phyloP scores from a whole-genome alignment of 2,888 invertebrate species.

The Synanthedon andrenaeformis region DNA sequence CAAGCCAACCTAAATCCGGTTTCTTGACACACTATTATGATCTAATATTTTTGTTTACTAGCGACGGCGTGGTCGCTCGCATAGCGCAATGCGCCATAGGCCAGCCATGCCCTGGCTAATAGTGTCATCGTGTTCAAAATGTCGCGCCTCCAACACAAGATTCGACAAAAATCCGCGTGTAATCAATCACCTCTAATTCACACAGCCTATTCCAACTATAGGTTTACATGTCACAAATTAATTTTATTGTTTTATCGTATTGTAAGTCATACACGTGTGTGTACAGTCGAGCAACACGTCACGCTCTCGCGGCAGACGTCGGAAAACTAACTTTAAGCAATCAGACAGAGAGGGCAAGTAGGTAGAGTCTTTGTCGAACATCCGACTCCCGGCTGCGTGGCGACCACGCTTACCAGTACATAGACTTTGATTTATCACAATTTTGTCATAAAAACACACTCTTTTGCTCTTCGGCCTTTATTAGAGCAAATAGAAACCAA shows the following conservation, averaged over 20 bases:
- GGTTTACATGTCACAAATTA: constrained; percentile 11
- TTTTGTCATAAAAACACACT: background rate
- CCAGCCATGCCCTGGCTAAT: constrained; percentile 25
- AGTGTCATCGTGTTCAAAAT: constrained; percentile 28
- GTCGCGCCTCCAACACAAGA: constrained; percentile 18
- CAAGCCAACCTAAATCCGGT: background rate
- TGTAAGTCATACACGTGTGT: background rate
- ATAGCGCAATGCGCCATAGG: constrained; percentile 39
- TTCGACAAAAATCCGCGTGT: constrained; percentile 8
- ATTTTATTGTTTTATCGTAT: background rate
- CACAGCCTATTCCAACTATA: constrained; percentile 18
- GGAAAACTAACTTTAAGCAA: constrained; percentile 49
- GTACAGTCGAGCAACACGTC: constrained; percentile 32
- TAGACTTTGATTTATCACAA: too few species aligned
- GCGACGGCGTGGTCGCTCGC: constrained; percentile 5
- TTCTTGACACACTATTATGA: background rate
- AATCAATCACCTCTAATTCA: constrained; percentile 14
- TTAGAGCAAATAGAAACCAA: too few species aligned
- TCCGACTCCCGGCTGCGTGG: constrained; percentile 10
- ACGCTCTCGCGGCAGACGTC: constrained; percentile 38
- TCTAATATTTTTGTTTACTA: constrained; percentile 34
- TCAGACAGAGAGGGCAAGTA: constrained; percentile 41
- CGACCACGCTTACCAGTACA: constrained; percentile 7
- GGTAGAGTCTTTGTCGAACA: constrained; percentile 17
- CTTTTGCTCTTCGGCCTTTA: background rate